A percentile compares a stretch with the other conserved stretches of the same genome.
phyloP scores from a whole-genome alignment of 2,797 vertebrate genomes.

The Halcyon badia region DNA sequence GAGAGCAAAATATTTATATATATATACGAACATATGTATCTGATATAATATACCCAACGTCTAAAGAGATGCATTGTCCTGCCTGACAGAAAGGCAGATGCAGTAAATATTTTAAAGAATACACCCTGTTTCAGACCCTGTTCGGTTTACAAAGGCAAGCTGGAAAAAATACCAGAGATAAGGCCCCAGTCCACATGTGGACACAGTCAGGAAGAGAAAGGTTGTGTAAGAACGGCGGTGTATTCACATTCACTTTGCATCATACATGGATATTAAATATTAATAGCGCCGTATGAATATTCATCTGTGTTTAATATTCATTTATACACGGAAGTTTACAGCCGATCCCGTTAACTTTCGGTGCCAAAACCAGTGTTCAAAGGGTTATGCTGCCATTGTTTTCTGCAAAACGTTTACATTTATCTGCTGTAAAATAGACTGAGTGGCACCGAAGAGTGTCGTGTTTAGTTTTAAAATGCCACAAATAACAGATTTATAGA shows the following conservation, averaged over 20 bases:
- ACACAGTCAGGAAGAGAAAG: neutral
- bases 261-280: neutral
- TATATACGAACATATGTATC: too few species aligned
- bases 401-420: conserved; percentile 71
- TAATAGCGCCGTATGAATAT: conserved; percentile 17
- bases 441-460: conserved; percentile 80
- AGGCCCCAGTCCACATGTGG: neutral
- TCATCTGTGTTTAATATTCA: conserved; percentile 57
- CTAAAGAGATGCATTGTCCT: neutral
- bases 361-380: conserved; percentile 30
- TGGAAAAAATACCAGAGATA: neutral
- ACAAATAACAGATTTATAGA: conserved; percentile 98
- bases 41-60: neutral
- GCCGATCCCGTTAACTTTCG: neutral
- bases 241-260: conserved; percentile 2
- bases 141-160: neutral
- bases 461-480: conserved; percentile 93
- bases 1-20: neutral
- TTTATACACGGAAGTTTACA: conserved; percentile 5
- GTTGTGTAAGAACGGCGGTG: neutral
- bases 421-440: conserved; percentile 78
- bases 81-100: neutral
- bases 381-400: conserved; percentile 18
- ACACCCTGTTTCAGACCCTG: neutral
- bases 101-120: neutral